A percentile compares a stretch with the other conserved stretches of the same genome.
Evolutionary conservation across 2,113 vertebrate species (phyloP).

Genomic region (Mormoops blainvillei): DNA sequence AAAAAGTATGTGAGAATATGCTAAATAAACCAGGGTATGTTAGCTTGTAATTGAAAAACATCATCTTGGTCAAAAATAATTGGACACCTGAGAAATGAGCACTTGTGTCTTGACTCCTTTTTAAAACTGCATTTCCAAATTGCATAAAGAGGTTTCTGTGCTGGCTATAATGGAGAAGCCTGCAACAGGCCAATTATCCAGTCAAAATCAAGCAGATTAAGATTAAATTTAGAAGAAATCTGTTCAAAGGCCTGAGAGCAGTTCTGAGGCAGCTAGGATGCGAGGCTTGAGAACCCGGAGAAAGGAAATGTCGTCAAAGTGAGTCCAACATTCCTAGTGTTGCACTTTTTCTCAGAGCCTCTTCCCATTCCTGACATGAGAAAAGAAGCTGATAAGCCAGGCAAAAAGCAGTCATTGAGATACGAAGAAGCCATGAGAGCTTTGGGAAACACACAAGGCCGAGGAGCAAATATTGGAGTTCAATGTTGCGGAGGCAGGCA

Average conservation of each 20-base stretch:
- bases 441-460: background rate
- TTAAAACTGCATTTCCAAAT: conserved; percentile 24
- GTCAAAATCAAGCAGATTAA: conserved; percentile 1
- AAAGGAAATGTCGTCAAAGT: background rate
- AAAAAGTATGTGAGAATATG: conserved; percentile 18
- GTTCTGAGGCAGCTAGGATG: background rate
- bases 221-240: background rate
- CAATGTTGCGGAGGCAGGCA: background rate
- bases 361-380: background rate
- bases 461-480: background rate
- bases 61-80: conserved; percentile 51
- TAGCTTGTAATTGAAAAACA: conserved; percentile 27
- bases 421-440: background rate
- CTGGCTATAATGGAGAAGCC: background rate
- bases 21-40: conserved; percentile 8
- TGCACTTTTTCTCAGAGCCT: background rate
- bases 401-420: background rate
- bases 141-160: background rate
- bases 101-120: conserved; percentile 12
- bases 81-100: conserved; percentile 39
- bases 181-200: conserved; percentile 1
- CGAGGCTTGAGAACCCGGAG: background rate
- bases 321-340: background rate
- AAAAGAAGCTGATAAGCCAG: background rate
- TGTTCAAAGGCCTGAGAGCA: background rate